Evolutionary conservation across 2,113 vertebrate species (phyloP), one percentile per base, ranked within the genome.

Genomic region (Emberiza fucata): DNA sequence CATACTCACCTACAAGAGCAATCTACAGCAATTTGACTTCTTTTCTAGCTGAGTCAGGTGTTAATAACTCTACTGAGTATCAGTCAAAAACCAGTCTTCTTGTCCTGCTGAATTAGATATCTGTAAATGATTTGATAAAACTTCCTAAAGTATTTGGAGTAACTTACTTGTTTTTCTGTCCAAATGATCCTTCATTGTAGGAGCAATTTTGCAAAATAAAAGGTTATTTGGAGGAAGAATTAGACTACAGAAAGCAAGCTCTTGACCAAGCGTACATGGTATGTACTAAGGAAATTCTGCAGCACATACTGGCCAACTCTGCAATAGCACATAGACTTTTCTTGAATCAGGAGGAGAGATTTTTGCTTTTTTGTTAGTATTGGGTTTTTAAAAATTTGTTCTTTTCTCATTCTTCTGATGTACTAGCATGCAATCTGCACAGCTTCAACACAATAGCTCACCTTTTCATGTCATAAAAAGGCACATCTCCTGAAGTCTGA

Each of bases 141-240:
- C 14, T 82, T 96, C 31, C 57, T 27, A 6, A 35, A 59, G 28
- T 63, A 42, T 78, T 82, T 71, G 29, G 51, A 81, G 82, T 97
- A 94, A 96, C 76, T 88, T 78, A 94, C 44, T 84, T 11, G 21
- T 83, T 94, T 87, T 88, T 92, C 64, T 96, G 40, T 90, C 76
- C 28, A 78, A 93, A 91, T 91, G 37, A 60, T 94, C 57, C 57
- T 97, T 95, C 82, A 21, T 86, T 96, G 7, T 87, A 99, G 99
- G 99, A 99, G 73, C 99, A 99, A 88, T 99, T 99, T 98, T 99
- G 99, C 96, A 99, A 99, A 97, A 99, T 99, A 97, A 99, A 99
- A 98, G 99, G 99, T 64, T 99, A 99, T 95, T 97, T 99, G 90
- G 99, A 99, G 81, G 99, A 99, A 96, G 99, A 99, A 89, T 94